Conservation (phyloP, 1,140 invertebrate genomes). For the Wiebesia pumilae region DNA sequence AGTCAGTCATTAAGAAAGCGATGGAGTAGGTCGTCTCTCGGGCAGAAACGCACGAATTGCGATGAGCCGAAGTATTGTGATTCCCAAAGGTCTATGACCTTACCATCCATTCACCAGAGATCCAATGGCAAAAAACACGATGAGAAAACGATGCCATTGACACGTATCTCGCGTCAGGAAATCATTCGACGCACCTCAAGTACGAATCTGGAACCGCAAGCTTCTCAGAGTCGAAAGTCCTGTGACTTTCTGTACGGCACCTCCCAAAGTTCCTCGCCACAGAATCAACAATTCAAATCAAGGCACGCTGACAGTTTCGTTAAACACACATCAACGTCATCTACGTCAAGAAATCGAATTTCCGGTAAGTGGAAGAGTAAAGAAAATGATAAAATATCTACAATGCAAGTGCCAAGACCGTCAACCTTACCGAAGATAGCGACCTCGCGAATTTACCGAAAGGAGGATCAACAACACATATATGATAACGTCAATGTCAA, state of each 20-base stretch:
- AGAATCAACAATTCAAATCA: background rate
- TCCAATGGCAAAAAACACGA: slow-evolving; percentile 43
- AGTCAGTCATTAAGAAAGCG: slow-evolving; percentile 54
- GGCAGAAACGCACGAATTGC: background rate
- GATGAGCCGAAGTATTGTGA: slow-evolving; percentile 17
- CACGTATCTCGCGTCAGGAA: slow-evolving; percentile 66
- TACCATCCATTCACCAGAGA: slow-evolving; percentile 62
- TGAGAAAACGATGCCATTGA: slow-evolving; percentile 20
- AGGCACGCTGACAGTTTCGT: slow-evolving; percentile 51
- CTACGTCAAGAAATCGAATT: slow-evolving; percentile 36
- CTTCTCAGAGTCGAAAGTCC: slow-evolving; percentile 15
- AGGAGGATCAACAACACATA: background rate
- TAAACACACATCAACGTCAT: slow-evolving; percentile 51
- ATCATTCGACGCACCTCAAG: slow-evolving; percentile 66
- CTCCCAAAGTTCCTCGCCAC: no score
- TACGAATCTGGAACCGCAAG: slow-evolving; percentile 50
- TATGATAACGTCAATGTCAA: slow-evolving; percentile 49
- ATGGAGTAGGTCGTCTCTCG: slow-evolving; percentile 47
- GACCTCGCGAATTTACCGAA: background rate
- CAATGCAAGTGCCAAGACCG: slow-evolving; percentile 55
- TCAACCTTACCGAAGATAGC: slow-evolving; percentile 69
- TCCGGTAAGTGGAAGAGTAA: slow-evolving; percentile 34
- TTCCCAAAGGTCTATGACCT: slow-evolving; percentile 58
- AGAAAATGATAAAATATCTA: background rate
- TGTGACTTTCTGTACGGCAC: background rate